Evolutionary conservation across 2,113 vertebrate species (phyloP).

Genomic region (Malurus elegans): DNA sequence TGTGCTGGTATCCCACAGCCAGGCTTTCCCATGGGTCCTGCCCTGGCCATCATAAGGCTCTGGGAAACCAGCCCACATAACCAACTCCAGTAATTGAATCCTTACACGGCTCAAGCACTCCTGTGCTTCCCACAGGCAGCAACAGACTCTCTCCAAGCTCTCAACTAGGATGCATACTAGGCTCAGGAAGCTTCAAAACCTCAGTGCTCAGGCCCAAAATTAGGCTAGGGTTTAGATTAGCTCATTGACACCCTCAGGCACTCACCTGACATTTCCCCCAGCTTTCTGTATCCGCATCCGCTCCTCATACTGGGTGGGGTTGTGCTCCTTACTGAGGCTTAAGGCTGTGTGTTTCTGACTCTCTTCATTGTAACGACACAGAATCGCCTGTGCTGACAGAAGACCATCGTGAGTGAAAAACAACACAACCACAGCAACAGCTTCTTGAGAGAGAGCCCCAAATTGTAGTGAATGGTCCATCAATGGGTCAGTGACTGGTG

Average conservation of each 20-base stretch:
- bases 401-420: background rate
- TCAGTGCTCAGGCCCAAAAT: background rate
- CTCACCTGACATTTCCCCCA: conserved; percentile 91
- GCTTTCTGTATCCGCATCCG: conserved; percentile 96
- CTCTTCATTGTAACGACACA: conserved; percentile 84
- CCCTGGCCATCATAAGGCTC: rapidly evolving
- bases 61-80: background rate
- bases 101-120: background rate
- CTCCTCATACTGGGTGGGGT: conserved; percentile 94
- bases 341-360: conserved; percentile 78
- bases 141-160: background rate
- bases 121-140: background rate
- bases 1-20: background rate
- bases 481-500: rapidly evolving
- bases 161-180: rapidly evolving
- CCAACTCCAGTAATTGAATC: background rate
- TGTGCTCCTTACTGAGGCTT: conserved; percentile 93
- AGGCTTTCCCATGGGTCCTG: background rate
- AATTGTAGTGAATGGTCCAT: rapidly evolving
- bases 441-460: background rate
- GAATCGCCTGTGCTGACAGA: conserved; percentile 80
- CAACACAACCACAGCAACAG: background rate
- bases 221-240: background rate
- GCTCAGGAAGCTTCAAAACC: background rate
- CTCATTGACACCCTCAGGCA: background rate